Conservation (phyloP, 2,113 vertebrate genomes). For the Gasterosteus aculeatus region DNA sequence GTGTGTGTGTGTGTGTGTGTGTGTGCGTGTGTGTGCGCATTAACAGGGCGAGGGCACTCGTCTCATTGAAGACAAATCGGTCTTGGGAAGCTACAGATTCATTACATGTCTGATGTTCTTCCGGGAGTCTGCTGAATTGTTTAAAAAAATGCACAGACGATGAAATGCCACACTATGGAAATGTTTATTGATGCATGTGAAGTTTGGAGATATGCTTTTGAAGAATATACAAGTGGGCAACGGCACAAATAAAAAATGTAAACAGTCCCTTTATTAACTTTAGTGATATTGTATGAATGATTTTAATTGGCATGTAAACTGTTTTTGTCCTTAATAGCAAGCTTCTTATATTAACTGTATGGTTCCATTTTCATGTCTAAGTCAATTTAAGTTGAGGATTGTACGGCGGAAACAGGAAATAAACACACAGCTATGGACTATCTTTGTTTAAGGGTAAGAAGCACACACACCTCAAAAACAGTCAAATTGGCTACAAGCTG, state of each 20-base stretch:
- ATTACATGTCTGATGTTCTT: slow-evolving; percentile 23
- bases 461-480: slow-evolving; percentile 2
- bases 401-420: not conserved
- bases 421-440: slow-evolving; percentile 21
- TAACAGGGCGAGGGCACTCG: slow-evolving; percentile 45
- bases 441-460: slow-evolving; percentile 8
- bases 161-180: slow-evolving; percentile 53
- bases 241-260: slow-evolving; percentile 43
- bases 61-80: slow-evolving; percentile 63
- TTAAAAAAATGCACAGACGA: slow-evolving; percentile 52
- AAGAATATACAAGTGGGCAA: slow-evolving; percentile 42
- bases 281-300: not conserved
- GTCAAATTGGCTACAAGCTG: slow-evolving; percentile 21
- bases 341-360: not conserved
- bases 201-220: slow-evolving; percentile 34
- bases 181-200: slow-evolving; percentile 72
- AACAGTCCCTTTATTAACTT: slow-evolving; percentile 46
- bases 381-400: slow-evolving; percentile 2
- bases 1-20: slow-evolving; percentile 8
- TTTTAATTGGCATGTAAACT: not conserved
- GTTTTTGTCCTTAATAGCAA: not conserved
- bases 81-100: slow-evolving; percentile 48
- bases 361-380: slow-evolving; percentile 44
- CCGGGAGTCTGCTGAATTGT: slow-evolving; percentile 47
- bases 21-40: slow-evolving; percentile 25